Base-by-base conservation (phyloP, 2,113 vertebrate species). In the Pelobates fuscus region DNA sequence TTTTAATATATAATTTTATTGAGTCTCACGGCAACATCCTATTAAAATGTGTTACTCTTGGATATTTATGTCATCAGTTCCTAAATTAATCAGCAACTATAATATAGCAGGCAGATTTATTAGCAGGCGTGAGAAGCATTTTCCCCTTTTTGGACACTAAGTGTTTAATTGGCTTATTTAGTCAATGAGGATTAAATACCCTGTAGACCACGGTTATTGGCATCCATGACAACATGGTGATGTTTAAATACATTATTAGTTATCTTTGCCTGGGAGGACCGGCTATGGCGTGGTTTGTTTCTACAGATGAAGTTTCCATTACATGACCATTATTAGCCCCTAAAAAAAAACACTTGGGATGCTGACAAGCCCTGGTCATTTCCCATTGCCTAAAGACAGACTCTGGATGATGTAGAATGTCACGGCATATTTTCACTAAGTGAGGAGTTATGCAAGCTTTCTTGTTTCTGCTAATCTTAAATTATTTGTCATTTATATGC, bases 271-370 rank as follows among this genome's bases (percentile, higher is more conserved):
- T 57, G 29, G 18, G 52, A 58, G 67, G 52, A 43, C 52, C 24
- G 3, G 52, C 27, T 3, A 7, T 32, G 54, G 24, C 30, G n/a
- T 54, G 66, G 54, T 29, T n/a, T 69, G 12, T 41, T 30, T 37
- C 29, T 37, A 58, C 67, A 23, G 17, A 12, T 58, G 12, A 15
- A 10, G 10, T 41, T 69, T 69, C 52, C 67, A 58, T 69, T 43
- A 70, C 55, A 15, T 55, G 10, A 18, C 10, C 14, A 70, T 41
- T 11, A 60, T 43, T 70, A 58, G 29, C 17, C 52, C 24, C 29
- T 23, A 58, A 37, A 69, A 69, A 69, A 43, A 59, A 27, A 71
- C 32, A 27, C 24, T 46, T 26, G 32, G 37, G 32, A 24, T 6
- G 30, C 54, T 71, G 32, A 10, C 43, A 46, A 27, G 37, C 24